Evolutionary conservation across 1,140 invertebrate genomes (phyloP), one percentile per base, ranked within the genome.

Genomic region (Lepidurus arcticus): DNA sequence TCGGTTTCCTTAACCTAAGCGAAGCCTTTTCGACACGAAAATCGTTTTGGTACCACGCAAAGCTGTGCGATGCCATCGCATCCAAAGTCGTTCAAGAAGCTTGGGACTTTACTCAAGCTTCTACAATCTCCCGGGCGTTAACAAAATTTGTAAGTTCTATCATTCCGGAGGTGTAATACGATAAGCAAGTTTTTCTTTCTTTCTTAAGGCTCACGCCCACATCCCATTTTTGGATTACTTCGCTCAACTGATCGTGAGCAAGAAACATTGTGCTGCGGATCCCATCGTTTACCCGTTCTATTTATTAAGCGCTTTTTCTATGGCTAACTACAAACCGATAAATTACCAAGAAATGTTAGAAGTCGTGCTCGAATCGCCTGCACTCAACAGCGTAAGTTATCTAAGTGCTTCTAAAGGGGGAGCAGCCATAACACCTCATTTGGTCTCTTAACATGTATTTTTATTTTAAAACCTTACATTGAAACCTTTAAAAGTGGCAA

Each of bases 211-310:
- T 47, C 75, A 76, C 75, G 75, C 44, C 1, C 43, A 76, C 75
- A 9, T 76, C 44, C 43, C 43, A 26, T 76, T 42, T 45, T 45
- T 76, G 75, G 43, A 76, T 44, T 44, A 76, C 75, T 45, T 76
- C 11, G 75, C 75, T 8, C 42, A 76, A 10, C 7, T 42, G 24
- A 45, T 76, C 34, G 24, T 76, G 26, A 42, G 42, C 43, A 47
- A 44, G 43, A 44, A 44, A 42, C 42, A 44, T 13, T 42, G 21
- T 13, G 11, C 24, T 10, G 34, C 13, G 9, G 47, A 76, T 9
- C 24, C 43, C 26, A 45, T 47, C 24, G 42, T 76, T 65, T 76
- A 65, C 21, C 53, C 53, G 7, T 65, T 76, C 6, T 26, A 47
- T 13, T 11, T 76, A 47, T 44, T 76, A 11, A 44, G 75, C 10